Evolutionary conservation across 1,140 invertebrate genomes (phyloP), one percentile per base, ranked within the genome.

Genomic region (Saccostrea glomerata): DNA sequence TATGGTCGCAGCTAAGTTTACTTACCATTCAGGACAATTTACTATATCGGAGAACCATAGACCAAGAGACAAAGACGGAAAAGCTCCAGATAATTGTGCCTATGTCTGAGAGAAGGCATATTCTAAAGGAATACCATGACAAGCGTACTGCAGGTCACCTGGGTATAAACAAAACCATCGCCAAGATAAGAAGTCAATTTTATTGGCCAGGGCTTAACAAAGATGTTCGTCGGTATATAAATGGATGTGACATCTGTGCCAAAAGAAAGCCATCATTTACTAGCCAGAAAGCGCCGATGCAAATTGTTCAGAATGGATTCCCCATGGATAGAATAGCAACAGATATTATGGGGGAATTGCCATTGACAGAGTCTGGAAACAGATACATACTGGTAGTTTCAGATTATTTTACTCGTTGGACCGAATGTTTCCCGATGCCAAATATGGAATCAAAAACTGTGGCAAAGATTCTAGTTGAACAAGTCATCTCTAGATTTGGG

Each of bases 371-470:
- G 3, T 25, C 23, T 15, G 84, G 90, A 0, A 94, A 92, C 66
- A 60, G 70, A 23, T 91, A 90, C 60, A 88, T 93, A 23, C 83
- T 94, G 9, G 92, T 92, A 0, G 55, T 91, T 11, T 85, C 88
- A 0, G 92, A 92, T 82, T 89, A 91, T 86, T 92, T 91, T 20
- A 93, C 92, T 4, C 85, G 87, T 58, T 93, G 86, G 84, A 56
- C 66, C 0, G 91, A 92, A 84, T 88, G 85, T 2, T 90, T 88
- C 11, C 63, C 93, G 20, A 20, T 93, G 11, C 56, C 70, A 23
- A 85, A 94, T 82, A 47, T 89, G 84, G 66, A 70, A n/a, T 11
- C 9, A 9, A 70, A 70, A 70, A 70, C 17, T 9, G 66, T 73
- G 66, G 66, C 23, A n/a, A 60, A 60, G 6, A 20, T 12, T 15